phyloP scores from a whole-genome alignment of 2,888 invertebrate species.

The Drosophila algonquin region DNA sequence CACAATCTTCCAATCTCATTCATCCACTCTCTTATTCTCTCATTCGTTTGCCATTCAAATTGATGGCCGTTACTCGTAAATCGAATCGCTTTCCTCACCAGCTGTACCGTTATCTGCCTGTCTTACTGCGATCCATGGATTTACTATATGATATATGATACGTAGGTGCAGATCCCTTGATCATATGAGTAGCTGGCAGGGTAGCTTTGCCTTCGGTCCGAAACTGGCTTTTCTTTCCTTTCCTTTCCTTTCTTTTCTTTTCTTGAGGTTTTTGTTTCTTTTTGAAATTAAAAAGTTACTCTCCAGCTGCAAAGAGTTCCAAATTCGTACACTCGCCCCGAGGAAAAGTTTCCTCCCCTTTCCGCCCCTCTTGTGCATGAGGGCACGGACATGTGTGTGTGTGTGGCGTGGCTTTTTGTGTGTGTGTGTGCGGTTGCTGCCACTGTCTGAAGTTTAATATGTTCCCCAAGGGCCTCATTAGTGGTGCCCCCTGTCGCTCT shows the following conservation, averaged over 20 bases:
- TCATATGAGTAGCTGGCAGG: background rate
- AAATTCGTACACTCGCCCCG: slow-evolving; percentile 5
- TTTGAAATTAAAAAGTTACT: slow-evolving; percentile 49
- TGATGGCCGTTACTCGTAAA: too few species aligned
- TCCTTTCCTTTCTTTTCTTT: slow-evolving; percentile 2
- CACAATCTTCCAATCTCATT: too few species aligned
- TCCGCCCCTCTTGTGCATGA: background rate
- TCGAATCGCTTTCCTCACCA: too few species aligned
- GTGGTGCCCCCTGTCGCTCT: slow-evolving; percentile 62
- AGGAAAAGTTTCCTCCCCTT: slow-evolving; percentile 9
- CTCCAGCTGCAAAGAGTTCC: slow-evolving; percentile 1
- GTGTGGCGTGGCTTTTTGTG: too few species aligned
- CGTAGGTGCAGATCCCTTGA: too few species aligned
- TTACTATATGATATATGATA: too few species aligned
- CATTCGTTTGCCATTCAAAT: too few species aligned
- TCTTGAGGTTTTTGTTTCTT: slow-evolving; percentile 17
- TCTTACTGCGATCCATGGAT: too few species aligned
- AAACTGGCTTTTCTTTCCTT: slow-evolving; percentile 23
- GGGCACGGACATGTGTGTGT: too few species aligned
- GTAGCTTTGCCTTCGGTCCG: background rate
- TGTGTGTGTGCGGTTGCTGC: too few species aligned
- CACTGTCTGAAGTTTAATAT: slow-evolving; percentile 71
- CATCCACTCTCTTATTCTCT: too few species aligned
- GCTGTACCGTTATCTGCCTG: too few species aligned
- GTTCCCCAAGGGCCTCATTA: slow-evolving; percentile 78